Conservation (phyloP, 1,140 invertebrate genomes). For the Cydia strobilella region DNA sequence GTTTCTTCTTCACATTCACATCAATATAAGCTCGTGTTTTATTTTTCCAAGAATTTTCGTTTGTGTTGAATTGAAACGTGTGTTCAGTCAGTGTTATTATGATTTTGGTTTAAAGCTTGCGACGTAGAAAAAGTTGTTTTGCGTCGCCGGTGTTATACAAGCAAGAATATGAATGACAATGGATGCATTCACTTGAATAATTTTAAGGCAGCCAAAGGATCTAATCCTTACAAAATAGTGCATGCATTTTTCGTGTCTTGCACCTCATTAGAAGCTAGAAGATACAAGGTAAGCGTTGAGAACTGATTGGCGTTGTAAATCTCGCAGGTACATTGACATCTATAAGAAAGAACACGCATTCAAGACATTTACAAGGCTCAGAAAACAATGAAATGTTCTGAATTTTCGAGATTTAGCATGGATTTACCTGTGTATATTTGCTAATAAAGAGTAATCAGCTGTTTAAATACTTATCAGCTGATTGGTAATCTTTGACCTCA, state of each 20-base stretch:
- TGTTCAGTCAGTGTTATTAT: constrained; percentile 33
- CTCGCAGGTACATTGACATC: constrained; percentile 8
- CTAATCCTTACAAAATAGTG: constrained; percentile 87
- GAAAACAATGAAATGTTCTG: not conserved
- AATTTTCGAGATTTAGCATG: not conserved
- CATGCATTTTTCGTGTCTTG: constrained; percentile 89
- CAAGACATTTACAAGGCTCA: not conserved
- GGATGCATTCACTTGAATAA: constrained; percentile 89
- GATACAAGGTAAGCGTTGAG: constrained; percentile 83
- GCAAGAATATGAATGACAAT: constrained; percentile 83
- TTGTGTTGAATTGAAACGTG: constrained; percentile 20
- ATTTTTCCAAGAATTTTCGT: not conserved
- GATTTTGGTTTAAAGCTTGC: constrained; percentile 40
- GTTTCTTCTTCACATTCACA: constrained; percentile 23
- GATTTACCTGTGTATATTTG: not conserved
- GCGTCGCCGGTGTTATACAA: constrained; percentile 50
- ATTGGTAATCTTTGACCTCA: constrained; percentile 69
- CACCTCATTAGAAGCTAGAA: constrained; percentile 84
- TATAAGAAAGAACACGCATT: not conserved
- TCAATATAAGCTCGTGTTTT: constrained; percentile 27
- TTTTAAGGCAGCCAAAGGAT: constrained; percentile 88
- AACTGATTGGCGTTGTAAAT: not conserved
- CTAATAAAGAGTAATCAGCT: constrained; percentile 34
- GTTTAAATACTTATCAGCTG: constrained; percentile 62
- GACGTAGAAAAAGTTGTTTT: constrained; percentile 40